Evolutionary conservation across 2,888 invertebrate genomes (phyloP), one percentile per base, ranked within the genome.

Genomic region (Acleris cristana): DNA sequence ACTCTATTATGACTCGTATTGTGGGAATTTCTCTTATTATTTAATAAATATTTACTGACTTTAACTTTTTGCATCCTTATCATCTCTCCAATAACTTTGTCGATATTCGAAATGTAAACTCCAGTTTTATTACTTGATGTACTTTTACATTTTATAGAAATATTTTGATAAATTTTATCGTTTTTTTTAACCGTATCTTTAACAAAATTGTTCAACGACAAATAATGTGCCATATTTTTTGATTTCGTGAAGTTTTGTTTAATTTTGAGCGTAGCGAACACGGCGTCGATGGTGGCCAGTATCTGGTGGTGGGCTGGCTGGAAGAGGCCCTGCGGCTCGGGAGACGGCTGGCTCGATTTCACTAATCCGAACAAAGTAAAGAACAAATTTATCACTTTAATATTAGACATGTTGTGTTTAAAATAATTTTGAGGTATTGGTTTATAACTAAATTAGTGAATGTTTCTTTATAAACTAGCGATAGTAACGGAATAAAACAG

Each of bases 221-320:
- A 58, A 23, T 82, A 66, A 3, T 70, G 57, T 63, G 74, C 71
- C 48, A 72, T 69, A 70, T 79, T 75, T 0, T 65, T 21, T 51
- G 69, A 69, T 45, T 67, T 64, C 18, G 62, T 60, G 61, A 82
- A 78, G 7, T 69, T 70, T 18, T 73, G 55, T 8, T 71, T 30
- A 14, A 82, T 63, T 56, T 77, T 74, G 8, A 84, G 70, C n/a
- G 40, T 53, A 0, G 70, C 62, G 26, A 85, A 81, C 30, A 84
- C 30, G 54, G 72, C 76, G 60, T 83, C 81, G 26, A 76, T 71
- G 8, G 74, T 63, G 49, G 26, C 67, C 60, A 82, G 78, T 12
- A 65, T 14, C 69, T 70, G 45, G 76, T 75, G 16, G 74, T 34
- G 0, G 34, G 34, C 70, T 67, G 72, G 72, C 8, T 72, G 64